Percentiles rank a stretch among this genome's conserved stretches.
Conservation (phyloP, 2,888 invertebrate species). For the Listrodromus nycthemerus region DNA sequence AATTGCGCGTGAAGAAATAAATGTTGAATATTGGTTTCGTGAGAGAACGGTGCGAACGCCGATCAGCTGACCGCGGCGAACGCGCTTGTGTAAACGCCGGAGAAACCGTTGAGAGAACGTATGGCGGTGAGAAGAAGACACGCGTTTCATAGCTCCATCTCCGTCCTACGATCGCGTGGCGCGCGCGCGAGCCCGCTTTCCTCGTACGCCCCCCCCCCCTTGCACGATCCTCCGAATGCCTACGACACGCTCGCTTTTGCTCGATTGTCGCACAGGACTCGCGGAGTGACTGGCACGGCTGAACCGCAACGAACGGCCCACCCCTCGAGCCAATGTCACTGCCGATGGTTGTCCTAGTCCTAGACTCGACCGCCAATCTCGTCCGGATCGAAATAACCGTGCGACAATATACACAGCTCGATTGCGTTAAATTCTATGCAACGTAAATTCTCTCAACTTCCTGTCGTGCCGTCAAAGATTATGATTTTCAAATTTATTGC, state of each 20-base stretch:
- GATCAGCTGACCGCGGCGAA: constrained; percentile 62
- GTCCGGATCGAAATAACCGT: constrained; percentile 23
- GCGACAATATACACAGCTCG: not conserved
- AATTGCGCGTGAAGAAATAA: no score
- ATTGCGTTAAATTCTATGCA: not conserved
- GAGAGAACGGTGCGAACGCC: not conserved
- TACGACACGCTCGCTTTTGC: constrained; percentile 32
- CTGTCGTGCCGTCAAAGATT: not conserved
- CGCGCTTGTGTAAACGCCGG: constrained; percentile 3
- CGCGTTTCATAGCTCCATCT: constrained; percentile 32
- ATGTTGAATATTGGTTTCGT: not conserved
- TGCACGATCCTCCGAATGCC: constrained; percentile 29
- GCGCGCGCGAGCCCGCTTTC: constrained; percentile 52
- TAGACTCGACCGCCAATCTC: constrained; percentile 8
- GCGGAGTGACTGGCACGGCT: constrained; percentile 55
- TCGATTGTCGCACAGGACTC: constrained; percentile 59
- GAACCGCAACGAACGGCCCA: constrained; percentile 36
- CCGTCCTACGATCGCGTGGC: constrained; percentile 21
- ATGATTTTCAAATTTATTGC: not conserved
- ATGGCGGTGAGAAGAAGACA: constrained; percentile 9
- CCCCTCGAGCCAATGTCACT: constrained; percentile 66
- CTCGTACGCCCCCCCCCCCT: constrained; percentile 50
- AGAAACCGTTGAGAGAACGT: constrained; percentile 1
- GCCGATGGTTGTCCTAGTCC: constrained; percentile 65
- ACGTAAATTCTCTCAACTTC: no score